phyloP scores from a whole-genome alignment of 2,797 vertebrate species.

The Aldrovandia affinis region DNA sequence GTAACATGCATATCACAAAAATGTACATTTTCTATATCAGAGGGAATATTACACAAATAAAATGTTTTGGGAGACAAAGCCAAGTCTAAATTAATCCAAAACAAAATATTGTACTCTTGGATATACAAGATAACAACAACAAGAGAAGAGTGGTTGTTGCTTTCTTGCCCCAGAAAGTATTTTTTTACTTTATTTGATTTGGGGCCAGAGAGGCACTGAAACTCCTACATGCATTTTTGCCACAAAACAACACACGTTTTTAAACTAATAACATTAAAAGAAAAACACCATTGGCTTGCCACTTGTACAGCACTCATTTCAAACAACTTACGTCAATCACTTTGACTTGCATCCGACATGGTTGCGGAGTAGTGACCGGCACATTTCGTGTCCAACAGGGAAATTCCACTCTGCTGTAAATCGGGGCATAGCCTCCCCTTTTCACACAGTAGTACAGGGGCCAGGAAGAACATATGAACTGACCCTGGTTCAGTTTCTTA shows the following conservation, averaged over 20 bases:
- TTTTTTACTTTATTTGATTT: constrained; percentile 10
- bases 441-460: too few species aligned
- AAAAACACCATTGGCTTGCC: neutral
- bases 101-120: neutral
- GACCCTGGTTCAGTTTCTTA: too few species aligned
- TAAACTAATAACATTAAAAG: neutral
- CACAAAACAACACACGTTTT: neutral
- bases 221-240: neutral
- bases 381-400: too few species aligned
- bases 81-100: neutral
- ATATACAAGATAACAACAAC: constrained; percentile 6
- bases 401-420: too few species aligned
- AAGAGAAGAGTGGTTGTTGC: neutral
- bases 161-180: neutral
- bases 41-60: neutral
- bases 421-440: too few species aligned
- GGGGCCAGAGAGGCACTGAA: neutral
- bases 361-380: too few species aligned
- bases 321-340: too few species aligned
- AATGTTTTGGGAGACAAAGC: neutral
- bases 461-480: too few species aligned
- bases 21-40: neutral
- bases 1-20: neutral
- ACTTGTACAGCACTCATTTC: neutral
- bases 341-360: too few species aligned